A percentile compares a stretch with the other conserved stretches of the same genome.
phyloP scores from a whole-genome alignment of 2,797 vertebrate species.

The Hybognathus amarus region DNA sequence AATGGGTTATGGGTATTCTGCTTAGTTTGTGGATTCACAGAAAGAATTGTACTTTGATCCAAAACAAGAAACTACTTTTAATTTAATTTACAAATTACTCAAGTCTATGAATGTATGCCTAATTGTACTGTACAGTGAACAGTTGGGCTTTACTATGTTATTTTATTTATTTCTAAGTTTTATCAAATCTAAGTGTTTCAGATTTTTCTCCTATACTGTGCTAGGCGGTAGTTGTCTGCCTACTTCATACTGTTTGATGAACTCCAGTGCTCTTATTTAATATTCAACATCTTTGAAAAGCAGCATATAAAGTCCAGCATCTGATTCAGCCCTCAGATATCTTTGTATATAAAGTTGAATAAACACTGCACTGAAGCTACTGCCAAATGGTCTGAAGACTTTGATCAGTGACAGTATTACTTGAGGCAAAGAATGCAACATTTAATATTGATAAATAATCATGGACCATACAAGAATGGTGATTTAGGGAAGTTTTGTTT shows the following conservation, averaged over 20 bases:
- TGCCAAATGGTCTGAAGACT: conserved; percentile 9
- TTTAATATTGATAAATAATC: neutral
- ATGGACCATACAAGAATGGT: neutral
- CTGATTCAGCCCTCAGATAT: conserved; percentile 10
- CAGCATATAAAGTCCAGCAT: conserved; percentile 22
- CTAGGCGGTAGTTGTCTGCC: conserved; percentile 8
- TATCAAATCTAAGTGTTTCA: neutral
- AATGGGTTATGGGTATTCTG: neutral
- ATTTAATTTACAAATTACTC: neutral
- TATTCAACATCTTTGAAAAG: conserved; percentile 35
- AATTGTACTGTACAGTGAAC: neutral
- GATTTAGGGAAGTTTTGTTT: neutral
- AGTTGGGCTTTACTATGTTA: neutral
- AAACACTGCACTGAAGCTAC: conserved; percentile 14
- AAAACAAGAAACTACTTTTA: neutral
- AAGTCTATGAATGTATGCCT: neutral
- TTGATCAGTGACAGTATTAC: neutral
- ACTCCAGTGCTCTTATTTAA: conserved; percentile 30
- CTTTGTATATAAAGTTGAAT: conserved; percentile 11
- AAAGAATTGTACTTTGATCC: neutral
- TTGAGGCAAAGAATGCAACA: neutral
- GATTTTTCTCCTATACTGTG: neutral
- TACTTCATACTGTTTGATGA: conserved; percentile 23
- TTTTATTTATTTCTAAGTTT: neutral
- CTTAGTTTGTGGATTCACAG: neutral